These are phyloP conservation scores for Eidolon dupreanum DNA, from an alignment of 2,797 vertebrate species.

Conservation along the genomic window DNA sequence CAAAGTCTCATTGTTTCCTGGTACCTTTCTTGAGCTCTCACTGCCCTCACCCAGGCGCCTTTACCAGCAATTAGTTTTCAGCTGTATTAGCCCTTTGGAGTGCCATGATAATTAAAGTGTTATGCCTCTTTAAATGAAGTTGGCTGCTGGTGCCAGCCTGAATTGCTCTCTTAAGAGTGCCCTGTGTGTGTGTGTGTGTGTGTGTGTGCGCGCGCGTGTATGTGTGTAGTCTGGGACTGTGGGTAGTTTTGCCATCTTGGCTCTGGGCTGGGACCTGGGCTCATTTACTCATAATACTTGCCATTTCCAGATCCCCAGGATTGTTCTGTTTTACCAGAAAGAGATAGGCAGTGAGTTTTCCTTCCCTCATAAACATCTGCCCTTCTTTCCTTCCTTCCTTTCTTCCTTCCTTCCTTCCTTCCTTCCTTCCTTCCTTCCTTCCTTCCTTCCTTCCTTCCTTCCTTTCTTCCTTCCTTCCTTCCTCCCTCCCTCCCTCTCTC, in stretches of 20 bases:
- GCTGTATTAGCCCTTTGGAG: conserved; percentile 46
- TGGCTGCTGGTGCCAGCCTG: conserved; percentile 48
- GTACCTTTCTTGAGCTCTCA: neutral
- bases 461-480: neutral
- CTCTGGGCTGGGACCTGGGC: neutral
- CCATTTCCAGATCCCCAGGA: neutral
- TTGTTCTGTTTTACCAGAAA: neutral
- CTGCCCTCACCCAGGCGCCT: conserved; percentile 44
- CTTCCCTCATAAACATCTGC: neutral
- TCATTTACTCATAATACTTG: neutral
- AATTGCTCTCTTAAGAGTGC: conserved; percentile 57
- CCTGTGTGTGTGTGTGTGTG: neutral
- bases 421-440: neutral
- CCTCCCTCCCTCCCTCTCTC: neutral
- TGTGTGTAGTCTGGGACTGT: neutral
- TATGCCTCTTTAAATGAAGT: conserved; percentile 70
- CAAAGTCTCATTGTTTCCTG: conserved; percentile 50
- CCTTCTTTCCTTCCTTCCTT: neutral
- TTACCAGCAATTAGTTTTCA: conserved; percentile 44
- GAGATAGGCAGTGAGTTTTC: neutral
- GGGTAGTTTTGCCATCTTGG: neutral
- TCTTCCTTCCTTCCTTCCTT: neutral
- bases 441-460: neutral
- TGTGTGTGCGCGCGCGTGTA: neutral
- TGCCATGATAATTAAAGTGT: conserved; percentile 67